Conservation (phyloP, 2,113 vertebrate species). For the Gambusia affinis region DNA sequence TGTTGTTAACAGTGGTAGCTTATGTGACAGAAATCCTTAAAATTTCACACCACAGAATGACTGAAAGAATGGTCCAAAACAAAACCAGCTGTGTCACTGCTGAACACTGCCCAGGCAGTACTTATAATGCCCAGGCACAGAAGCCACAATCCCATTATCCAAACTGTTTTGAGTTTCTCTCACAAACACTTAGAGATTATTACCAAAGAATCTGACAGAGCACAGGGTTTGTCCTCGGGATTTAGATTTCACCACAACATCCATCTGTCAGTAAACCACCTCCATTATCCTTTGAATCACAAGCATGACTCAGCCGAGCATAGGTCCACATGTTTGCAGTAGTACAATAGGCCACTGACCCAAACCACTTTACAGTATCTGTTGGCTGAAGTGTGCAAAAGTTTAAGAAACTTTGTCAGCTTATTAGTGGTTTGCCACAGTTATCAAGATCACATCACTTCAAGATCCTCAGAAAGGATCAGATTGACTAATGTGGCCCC, state of each 20-base stretch:
- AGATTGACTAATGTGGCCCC: conserved; percentile 50
- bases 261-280: conserved; percentile 73
- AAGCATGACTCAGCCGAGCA: conserved; percentile 62
- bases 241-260: conserved; percentile 73
- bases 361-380: conserved; percentile 58
- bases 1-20: conserved; percentile 12
- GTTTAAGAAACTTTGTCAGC: conserved; percentile 67
- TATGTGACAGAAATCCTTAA: conserved; percentile 44
- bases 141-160: conserved; percentile 61
- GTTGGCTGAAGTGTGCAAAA: conserved; percentile 63
- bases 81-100: conserved; percentile 81
- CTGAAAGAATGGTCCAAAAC: conserved; percentile 70
- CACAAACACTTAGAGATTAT: conserved; percentile 68
- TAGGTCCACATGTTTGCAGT: conserved; percentile 82
- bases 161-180: conserved; percentile 66
- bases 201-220: conserved; percentile 69
- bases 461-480: conserved; percentile 53
- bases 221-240: conserved; percentile 56
- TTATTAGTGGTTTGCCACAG: conserved; percentile 76
- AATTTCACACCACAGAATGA: conserved; percentile 74
- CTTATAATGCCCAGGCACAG: conserved; percentile 56
- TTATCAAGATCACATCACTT: conserved; percentile 63
- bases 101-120: conserved; percentile 73
- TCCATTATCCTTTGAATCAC: conserved; percentile 64
- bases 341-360: conserved; percentile 58